Conservation (phyloP, 1,140 invertebrate genomes). For the Neotoxoptera formosana region DNA sequence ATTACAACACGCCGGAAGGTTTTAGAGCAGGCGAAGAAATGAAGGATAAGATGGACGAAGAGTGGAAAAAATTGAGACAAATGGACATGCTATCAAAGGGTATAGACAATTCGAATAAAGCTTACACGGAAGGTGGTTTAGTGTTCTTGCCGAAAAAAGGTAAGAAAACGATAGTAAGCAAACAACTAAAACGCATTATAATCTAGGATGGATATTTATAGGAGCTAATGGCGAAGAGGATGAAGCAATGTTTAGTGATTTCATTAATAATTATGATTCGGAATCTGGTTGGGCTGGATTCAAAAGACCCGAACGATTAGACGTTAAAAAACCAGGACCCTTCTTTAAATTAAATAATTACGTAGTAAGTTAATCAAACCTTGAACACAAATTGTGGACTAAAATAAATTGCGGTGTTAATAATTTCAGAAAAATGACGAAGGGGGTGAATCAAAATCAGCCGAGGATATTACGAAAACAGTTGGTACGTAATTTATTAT, state of each 20-base stretch:
- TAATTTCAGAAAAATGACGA: slow-evolving; percentile 43
- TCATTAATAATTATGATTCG: slow-evolving; percentile 59
- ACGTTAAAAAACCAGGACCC: slow-evolving; percentile 95
- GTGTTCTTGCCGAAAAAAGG: slow-evolving; percentile 65
- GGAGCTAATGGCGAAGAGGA: slow-evolving; percentile 43
- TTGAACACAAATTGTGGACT: neutral
- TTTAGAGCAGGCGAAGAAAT: slow-evolving; percentile 67
- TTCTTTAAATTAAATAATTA: slow-evolving; percentile 72
- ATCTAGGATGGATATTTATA: slow-evolving; percentile 37
- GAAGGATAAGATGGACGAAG: slow-evolving; percentile 61
- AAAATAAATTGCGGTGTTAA: neutral
- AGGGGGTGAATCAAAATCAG: neutral
- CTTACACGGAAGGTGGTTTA: slow-evolving; percentile 69
- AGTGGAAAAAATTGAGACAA: slow-evolving; percentile 42
- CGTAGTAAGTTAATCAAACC: slow-evolving; percentile 60
- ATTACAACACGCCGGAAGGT: slow-evolving; percentile 67
- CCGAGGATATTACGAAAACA: slow-evolving; percentile 32
- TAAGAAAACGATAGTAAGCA: slow-evolving; percentile 58
- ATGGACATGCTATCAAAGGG: slow-evolving; percentile 19
- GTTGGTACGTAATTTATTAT: slow-evolving; percentile 14
- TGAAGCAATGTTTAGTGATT: slow-evolving; percentile 56
- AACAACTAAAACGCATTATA: slow-evolving; percentile 17
- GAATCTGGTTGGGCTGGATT: slow-evolving; percentile 68
- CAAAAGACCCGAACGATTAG: slow-evolving; percentile 83
- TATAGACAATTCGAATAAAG: slow-evolving; percentile 56